phyloP scores from a whole-genome alignment of 1,140 invertebrate species.

The Drosophila grimshawi region DNA sequence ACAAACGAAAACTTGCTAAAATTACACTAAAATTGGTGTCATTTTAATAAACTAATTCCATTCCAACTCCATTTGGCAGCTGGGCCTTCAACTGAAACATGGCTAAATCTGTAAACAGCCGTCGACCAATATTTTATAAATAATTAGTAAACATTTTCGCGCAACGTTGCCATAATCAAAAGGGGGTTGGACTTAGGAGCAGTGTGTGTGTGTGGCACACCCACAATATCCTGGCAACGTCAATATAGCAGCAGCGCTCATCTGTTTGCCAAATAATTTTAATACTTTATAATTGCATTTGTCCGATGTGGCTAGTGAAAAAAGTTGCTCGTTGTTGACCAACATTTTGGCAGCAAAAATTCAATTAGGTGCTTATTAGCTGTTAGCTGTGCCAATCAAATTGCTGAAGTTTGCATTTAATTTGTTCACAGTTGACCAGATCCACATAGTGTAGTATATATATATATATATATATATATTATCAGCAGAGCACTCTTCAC shows the following conservation, averaged over 20 bases:
- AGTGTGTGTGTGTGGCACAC: slow-evolving; percentile 2
- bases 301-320: slow-evolving; percentile 16
- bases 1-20: slow-evolving; percentile 35
- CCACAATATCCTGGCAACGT: slow-evolving; percentile 63
- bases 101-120: slow-evolving; percentile 66
- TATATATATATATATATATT: not conserved
- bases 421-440: slow-evolving; percentile 1
- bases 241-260: slow-evolving; percentile 37
- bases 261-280: slow-evolving; percentile 67
- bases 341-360: slow-evolving; percentile 51
- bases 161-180: slow-evolving; percentile 32
- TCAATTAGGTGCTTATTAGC: slow-evolving; percentile 77
- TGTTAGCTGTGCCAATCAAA: slow-evolving; percentile 36
- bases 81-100: slow-evolving; percentile 9
- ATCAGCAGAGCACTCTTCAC: not conserved
- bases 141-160: slow-evolving; percentile 73
- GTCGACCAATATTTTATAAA: slow-evolving; percentile 74
- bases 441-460: not conserved
- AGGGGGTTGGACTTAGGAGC: not conserved
- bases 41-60: slow-evolving; percentile 69
- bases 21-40: slow-evolving; percentile 43
- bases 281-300: slow-evolving; percentile 80
- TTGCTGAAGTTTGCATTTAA: not conserved
- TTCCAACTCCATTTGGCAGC: not conserved
- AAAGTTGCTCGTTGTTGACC: slow-evolving; percentile 36